Base-by-base conservation (phyloP, 2,888 invertebrate genomes). In the Melitaea athalia region DNA sequence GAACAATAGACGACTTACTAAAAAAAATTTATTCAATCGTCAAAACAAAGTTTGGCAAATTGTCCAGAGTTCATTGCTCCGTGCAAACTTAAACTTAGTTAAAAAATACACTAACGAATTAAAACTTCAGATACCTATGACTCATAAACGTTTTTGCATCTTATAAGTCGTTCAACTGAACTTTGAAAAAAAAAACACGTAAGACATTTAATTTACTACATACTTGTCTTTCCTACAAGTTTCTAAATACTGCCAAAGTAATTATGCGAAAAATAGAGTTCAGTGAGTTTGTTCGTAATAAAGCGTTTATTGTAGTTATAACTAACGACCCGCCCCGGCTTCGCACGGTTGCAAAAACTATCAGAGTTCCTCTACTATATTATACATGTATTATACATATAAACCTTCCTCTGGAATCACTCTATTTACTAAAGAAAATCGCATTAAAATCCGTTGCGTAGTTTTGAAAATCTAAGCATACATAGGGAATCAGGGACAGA, bases 21-120 rank as follows among this genome's bases (percentile, higher is more conserved):
- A 6, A 63, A n/a, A 38, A 33, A 33, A n/a, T 49, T 45, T 15
- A 50, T 17, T 33, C 38, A 10, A n/a, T 31, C n/a, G 33, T 53
- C 59, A 14, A 64, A 45, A 66, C 59, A 63, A 63, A 60, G 12
- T 67, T 66, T 64, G 38, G 59, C 64, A 67, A 70, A 62, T 64
- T 64, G n/a, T 47, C 42, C 57, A 61, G 63, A 71, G 71, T 68
- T 71, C 68, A 68, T 60, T 38, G 71, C 65, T 66, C 66, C 61
- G 63, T 43, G 63, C 62, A 59, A 55, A 64, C 42, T 52, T 52
- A 65, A 53, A 68, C 43, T 59, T 57, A 38, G 15, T n/a, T 64
- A 50, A 62, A 67, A 50, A 62, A 67, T 59, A 49, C 42, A 67
- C 38, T 64, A 66, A 50, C 45, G 53, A 71, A 66, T 71, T 63